Evolutionary conservation across 1,140 invertebrate species (phyloP).

Genomic region (Nylanderia fulva): DNA sequence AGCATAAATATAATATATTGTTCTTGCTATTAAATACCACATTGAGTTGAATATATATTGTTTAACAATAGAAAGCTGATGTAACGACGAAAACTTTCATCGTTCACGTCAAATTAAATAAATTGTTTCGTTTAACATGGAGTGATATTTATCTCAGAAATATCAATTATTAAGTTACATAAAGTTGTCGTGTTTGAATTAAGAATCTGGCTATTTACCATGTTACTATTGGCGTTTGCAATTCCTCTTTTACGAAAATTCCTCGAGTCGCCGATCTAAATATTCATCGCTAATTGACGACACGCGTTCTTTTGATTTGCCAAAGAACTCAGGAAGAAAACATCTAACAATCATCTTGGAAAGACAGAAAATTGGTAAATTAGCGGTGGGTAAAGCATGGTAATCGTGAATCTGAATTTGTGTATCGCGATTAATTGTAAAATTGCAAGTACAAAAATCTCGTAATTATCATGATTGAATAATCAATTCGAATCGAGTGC

Average conservation of each 20-base stretch:
- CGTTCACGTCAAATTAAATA: constrained; percentile 25
- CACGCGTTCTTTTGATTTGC: neutral
- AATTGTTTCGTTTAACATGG: constrained; percentile 9
- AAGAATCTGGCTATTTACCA: constrained; percentile 42
- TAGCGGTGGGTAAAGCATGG: too few species aligned
- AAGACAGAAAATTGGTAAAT: neutral
- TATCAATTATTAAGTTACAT: constrained; percentile 43
- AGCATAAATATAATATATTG: neutral
- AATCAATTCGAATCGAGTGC: neutral
- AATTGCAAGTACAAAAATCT: neutral
- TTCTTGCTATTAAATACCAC: neutral
- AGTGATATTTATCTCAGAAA: constrained; percentile 21
- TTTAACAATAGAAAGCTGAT: neutral
- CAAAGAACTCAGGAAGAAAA: neutral
- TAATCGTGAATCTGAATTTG: neutral
- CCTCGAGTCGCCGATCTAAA: neutral
- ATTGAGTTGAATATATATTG: neutral
- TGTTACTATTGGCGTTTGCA: constrained; percentile 2
- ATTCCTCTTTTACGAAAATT: neutral
- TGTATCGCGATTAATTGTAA: neutral
- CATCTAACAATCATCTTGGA: too few species aligned
- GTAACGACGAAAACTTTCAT: neutral
- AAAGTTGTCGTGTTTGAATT: constrained; percentile 50
- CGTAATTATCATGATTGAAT: constrained; percentile 10
- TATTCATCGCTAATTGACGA: constrained; percentile 29